A percentile compares a stretch with the other conserved stretches of the same genome.
Conservation (phyloP, 1,140 invertebrate species). For the Trichonephila clavata region DNA sequence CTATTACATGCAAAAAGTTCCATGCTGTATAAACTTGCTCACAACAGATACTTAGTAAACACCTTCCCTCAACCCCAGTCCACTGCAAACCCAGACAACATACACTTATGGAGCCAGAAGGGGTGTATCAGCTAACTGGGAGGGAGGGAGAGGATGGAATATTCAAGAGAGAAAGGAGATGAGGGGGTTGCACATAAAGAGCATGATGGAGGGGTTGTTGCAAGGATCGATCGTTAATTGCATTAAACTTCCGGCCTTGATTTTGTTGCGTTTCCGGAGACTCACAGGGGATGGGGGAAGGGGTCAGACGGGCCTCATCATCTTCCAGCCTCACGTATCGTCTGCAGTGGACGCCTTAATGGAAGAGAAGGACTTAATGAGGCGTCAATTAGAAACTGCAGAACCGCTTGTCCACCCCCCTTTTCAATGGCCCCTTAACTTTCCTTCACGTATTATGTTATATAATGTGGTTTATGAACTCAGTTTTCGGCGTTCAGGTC, state of each 20-base stretch:
- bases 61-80: too few species aligned
- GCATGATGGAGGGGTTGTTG: not conserved
- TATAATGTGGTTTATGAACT: slow-evolving; percentile 59
- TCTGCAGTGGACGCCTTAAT: slow-evolving; percentile 22
- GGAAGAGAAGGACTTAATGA: slow-evolving; percentile 54
- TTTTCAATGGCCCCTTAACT: not conserved
- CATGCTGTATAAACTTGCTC: too few species aligned
- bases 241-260: slow-evolving; percentile 72
- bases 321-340: slow-evolving; percentile 2
- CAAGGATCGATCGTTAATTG: slow-evolving; percentile 59
- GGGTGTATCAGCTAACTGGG: not conserved
- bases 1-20: too few species aligned
- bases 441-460: slow-evolving; percentile 41
- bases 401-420: not conserved
- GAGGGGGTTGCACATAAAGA: not conserved
- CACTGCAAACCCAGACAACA: not conserved
- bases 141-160: not conserved
- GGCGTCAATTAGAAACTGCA: slow-evolving; percentile 54
- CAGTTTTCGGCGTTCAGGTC: not conserved
- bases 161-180: too few species aligned
- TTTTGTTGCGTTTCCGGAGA: slow-evolving; percentile 43
- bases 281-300: not conserved
- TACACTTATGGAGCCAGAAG: not conserved
- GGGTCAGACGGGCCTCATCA: not conserved
- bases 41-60: not conserved